Base-by-base conservation (phyloP, 64 coral and sea anemone genomes). In the Montipora foliosa region DNA sequence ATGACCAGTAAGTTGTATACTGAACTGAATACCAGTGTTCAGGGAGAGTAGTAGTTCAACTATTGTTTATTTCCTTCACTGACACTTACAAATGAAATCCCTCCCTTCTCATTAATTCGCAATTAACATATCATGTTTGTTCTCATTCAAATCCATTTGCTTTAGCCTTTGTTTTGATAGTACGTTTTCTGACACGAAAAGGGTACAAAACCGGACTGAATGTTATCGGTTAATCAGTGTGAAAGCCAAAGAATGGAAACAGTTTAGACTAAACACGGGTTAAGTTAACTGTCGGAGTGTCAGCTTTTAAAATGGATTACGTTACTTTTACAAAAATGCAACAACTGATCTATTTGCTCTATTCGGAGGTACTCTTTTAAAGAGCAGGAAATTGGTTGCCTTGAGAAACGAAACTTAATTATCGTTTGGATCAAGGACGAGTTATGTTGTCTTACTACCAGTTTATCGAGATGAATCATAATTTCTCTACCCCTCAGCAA, bases 201-300 rank as follows among this genome's bases (percentile, higher is more conserved):
- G 15, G 8, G 17, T 86, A 5, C 46, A 22, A 37, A 86, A n/a
- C 66, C 19, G 50, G 68, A 71, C 62, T 86, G 44, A 1, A 20
- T 86, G 45, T 86, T 86, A 86, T 86, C 82, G 46, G 37, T 71
- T 72, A 62, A 86, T 86, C 82, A 22, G 48, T 64, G 19, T n/a
- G 16, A 70, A 72, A 72, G 14, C 82, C 44, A 71, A 86, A 71
- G 80, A 71, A 51, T 72, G 66, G 71, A 70, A 86, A 86, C 64
- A 86, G 66, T 86, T 86, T 86, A 86, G 16, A 70, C 64, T 86
- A 71, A 71, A 71, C 16, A 49, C 80, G 22, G 44, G 52, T 81
- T 8, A 29, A 25, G 53, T 48, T 84, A 61, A 84, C 64, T 19
- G 37, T 37, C 37, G 37, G 61, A 84, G 5, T 72, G 82, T 45